Evolutionary conservation across 2,113 vertebrate species (phyloP).

Genomic region (Struthidea cinerea): DNA sequence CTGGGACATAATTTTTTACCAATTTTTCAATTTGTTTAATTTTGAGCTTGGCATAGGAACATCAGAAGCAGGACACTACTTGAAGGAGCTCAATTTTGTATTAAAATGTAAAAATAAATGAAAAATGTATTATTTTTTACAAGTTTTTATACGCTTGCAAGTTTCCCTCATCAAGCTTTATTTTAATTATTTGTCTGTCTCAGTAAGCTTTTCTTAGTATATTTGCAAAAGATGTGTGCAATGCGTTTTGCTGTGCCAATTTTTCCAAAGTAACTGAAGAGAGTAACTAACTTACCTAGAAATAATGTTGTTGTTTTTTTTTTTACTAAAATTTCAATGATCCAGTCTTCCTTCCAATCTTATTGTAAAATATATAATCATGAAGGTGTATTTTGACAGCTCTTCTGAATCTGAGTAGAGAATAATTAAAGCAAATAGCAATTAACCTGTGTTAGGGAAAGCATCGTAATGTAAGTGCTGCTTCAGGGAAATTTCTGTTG

Average conservation of each 20-base stretch:
- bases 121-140: not conserved
- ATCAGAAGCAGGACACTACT: not conserved
- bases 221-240: not conserved
- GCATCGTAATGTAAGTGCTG: not conserved
- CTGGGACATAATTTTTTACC: not conserved
- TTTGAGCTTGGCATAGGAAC: not conserved
- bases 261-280: slow-evolving; percentile 9
- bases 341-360: not conserved
- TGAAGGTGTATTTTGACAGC: not conserved
- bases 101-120: no score
- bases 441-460: slow-evolving; percentile 10
- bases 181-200: not conserved
- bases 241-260: not conserved
- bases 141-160: not conserved
- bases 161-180: not conserved
- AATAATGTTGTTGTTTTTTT: fast-evolving
- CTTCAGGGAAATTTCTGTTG: slow-evolving; percentile 11
- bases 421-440: slow-evolving; percentile 55
- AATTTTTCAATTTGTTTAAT: not conserved
- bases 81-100: not conserved
- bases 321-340: not conserved
- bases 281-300: not conserved
- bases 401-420: slow-evolving; percentile 19
- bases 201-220: not conserved
- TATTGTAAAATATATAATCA: not conserved